A percentile compares a stretch with the other conserved stretches of the same genome.
Conservation (phyloP, 2,888 invertebrate species). For the Rambutsinella grinnellia region DNA sequence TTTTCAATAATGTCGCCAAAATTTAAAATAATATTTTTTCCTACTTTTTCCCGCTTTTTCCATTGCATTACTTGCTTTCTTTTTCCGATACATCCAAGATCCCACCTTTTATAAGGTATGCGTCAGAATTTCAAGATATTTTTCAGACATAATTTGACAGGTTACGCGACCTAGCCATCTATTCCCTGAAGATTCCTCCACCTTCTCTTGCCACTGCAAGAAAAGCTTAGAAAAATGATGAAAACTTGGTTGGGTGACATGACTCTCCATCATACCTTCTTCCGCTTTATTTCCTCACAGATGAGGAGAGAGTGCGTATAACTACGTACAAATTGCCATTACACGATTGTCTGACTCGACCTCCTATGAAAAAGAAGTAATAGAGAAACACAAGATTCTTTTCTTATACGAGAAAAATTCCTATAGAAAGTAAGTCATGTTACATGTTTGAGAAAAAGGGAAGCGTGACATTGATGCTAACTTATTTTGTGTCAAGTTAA, state of each 20-base stretch:
- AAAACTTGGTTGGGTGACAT: constrained; percentile 62
- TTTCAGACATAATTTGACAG: constrained; percentile 67
- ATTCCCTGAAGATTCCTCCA: constrained; percentile 25
- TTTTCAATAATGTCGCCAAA: too few relatives aligned
- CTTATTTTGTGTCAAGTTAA: too few relatives aligned
- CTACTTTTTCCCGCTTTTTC: too few relatives aligned
- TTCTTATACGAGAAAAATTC: too few relatives aligned
- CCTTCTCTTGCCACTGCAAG: constrained; percentile 15
- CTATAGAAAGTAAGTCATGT: constrained; percentile 4
- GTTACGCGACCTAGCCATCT: constrained; percentile 61
- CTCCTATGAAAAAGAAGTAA: not conserved
- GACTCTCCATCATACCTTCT: constrained; percentile 47
- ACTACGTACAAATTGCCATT: constrained; percentile 39
- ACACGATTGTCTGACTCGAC: constrained; percentile 25
- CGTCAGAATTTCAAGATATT: constrained; percentile 60
- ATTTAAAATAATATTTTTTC: too few relatives aligned
- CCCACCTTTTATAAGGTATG: too few relatives aligned
- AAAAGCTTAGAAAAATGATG: constrained; percentile 61
- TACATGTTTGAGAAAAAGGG: constrained; percentile 7
- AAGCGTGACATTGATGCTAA: constrained; percentile 35
- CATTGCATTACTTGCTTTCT: too few relatives aligned
- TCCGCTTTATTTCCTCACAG: not conserved
- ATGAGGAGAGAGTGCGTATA: constrained; percentile 5
- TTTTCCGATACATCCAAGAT: too few relatives aligned
- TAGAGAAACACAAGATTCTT: constrained; percentile 8